Evolutionary conservation across 2,113 vertebrate species (phyloP), one percentile per base, ranked within the genome.

Genomic region (Nerophis ophidion): DNA sequence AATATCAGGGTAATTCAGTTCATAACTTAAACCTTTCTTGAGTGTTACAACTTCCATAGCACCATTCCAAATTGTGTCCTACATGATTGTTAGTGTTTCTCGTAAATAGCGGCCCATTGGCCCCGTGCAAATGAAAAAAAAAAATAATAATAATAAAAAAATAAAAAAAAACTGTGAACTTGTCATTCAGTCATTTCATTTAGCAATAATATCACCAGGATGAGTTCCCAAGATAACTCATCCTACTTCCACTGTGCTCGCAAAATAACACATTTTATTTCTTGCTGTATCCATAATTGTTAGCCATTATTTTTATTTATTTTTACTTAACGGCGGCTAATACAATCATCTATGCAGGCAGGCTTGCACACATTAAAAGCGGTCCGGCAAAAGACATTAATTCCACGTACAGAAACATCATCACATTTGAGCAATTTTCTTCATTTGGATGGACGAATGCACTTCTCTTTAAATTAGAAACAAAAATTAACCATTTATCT

Each of bases 201-300:
- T 69, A 36, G 68, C 65, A 83, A 86, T 73, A 67, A 69, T 80
- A 48, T 69, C 80, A 84, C 72, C 74, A 81, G 75, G 73, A 89
- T 80, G 75, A 67, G 57, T 51, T 67, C 45, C 55, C n/a, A 59
- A 63, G 35, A 55, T 45, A 82, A 79, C 49, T 57, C 48, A 65
- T 63, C 60, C 40, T 44, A 55, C 26, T 38, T 6, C 35, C 14
- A 36, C 1, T 66, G 50, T 63, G 57, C 52, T 70, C 42, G 48
- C 19, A 55, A 55, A 48, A 48, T 53, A 64, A 77, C 52, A 68
- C 44, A 61, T 75, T 16, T 50, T 14, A 60, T 57, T 48, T 16
- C 14, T 59, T 35, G 44, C 11, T 33, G 26, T 33, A 47, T 72
- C 17, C 62, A 35, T 57, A 44, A 71, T 62, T 48, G 54, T 50